phyloP scores from a whole-genome alignment of 1,140 invertebrate genomes.

The Drosophila setifemur region DNA sequence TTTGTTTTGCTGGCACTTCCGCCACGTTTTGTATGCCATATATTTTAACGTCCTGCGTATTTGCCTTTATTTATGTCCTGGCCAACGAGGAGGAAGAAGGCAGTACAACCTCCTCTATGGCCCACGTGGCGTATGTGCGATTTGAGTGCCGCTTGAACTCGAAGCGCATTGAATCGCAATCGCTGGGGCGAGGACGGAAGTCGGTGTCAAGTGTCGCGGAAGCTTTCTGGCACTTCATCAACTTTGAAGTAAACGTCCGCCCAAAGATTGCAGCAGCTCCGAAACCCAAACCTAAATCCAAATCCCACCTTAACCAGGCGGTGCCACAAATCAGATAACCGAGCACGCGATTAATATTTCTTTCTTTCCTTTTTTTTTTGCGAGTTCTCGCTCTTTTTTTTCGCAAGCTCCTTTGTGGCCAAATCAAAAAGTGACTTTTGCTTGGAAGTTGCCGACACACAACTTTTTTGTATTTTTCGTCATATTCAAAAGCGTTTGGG shows the following conservation, averaged over 20 bases:
- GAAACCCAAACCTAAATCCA: too few relatives aligned
- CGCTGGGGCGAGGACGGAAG: constrained; percentile 37
- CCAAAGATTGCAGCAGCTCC: not conserved
- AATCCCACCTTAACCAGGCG: too few relatives aligned
- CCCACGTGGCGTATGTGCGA: constrained; percentile 58
- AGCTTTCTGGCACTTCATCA: constrained; percentile 78
- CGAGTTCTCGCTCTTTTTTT: constrained; percentile 1
- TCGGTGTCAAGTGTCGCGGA: constrained; percentile 69
- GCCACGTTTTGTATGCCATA: constrained; percentile 60
- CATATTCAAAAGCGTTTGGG: constrained; percentile 36
- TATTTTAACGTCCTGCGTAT: constrained; percentile 48
- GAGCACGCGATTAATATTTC: constrained; percentile 43
- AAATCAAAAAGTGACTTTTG: constrained; percentile 48
- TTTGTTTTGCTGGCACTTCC: constrained; percentile 70
- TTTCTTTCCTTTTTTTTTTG: too few relatives aligned
- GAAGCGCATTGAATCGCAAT: constrained; percentile 65
- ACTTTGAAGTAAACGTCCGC: constrained; percentile 38
- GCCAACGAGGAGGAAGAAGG: constrained; percentile 23
- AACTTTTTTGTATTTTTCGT: constrained; percentile 65
- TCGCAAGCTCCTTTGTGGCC: constrained; percentile 20
- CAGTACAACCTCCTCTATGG: constrained; percentile 5
- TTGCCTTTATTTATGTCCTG: constrained; percentile 50
- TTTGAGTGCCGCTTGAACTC: constrained; percentile 45
- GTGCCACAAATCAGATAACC: constrained; percentile 71
- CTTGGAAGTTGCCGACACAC: constrained; percentile 62